A percentile compares a stretch with the other conserved stretches of the same genome.
phyloP scores from a whole-genome alignment of 2,113 vertebrate species.

The Engraulis encrasicolus region DNA sequence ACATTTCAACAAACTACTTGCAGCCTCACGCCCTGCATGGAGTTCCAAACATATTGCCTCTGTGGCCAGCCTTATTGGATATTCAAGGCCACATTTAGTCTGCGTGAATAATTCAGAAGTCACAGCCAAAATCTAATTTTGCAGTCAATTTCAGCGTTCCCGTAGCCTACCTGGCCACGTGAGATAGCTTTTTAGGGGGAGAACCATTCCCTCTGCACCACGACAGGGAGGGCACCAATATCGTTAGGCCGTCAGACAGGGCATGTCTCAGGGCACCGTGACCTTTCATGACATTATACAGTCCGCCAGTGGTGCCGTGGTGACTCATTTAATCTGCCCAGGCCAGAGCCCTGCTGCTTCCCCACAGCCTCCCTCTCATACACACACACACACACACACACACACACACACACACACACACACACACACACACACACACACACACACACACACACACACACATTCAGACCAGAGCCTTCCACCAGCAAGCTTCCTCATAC shows the following conservation, averaged over 20 bases:
- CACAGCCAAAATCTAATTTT: slow-evolving; percentile 16
- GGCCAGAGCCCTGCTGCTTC: not conserved
- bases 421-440: not conserved
- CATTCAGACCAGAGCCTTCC: too few species aligned
- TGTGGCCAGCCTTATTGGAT: not conserved
- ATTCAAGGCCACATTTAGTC: not conserved
- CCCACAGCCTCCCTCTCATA: not conserved
- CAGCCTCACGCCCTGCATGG: not conserved
- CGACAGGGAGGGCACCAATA: not conserved
- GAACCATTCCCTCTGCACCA: not conserved
- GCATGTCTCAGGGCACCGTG: not conserved
- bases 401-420: not conserved
- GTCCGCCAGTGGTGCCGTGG: not conserved
- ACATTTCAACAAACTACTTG: slow-evolving; percentile 3
- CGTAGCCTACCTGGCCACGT: not conserved
- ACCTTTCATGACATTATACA: not conserved
- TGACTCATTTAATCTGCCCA: slow-evolving; percentile 13
- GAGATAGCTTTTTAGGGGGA: not conserved
- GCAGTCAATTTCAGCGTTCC: not conserved
- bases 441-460: slow-evolving; percentile 4
- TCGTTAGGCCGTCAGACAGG: not conserved
- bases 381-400: too few species aligned
- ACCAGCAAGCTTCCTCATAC: too few species aligned
- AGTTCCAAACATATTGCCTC: not conserved
- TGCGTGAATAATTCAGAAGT: slow-evolving; percentile 6